Base-by-base conservation (phyloP, 2,113 vertebrate species). In the Coryphaenoides rupestris region DNA sequence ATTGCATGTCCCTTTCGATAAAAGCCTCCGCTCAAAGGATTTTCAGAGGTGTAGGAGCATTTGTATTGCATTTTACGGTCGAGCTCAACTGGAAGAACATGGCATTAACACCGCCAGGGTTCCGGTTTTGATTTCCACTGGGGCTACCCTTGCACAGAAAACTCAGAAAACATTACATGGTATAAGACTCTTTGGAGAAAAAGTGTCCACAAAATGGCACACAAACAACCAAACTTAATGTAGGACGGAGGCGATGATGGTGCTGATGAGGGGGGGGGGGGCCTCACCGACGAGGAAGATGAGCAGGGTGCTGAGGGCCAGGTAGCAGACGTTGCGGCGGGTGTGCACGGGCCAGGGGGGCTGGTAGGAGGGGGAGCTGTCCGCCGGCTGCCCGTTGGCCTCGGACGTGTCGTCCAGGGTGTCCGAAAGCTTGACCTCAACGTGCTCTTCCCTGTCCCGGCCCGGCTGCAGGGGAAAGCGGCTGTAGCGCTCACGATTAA, bases 401-500 rank as follows among this genome's bases (percentile, higher is more conserved):
- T 88, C 75, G 52, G 65, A 69, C 85, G 53, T 88, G 78, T 94
- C 94, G 2, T 94, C 95, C 0, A 91, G 87, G 9, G 58, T 85
- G 2, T 83, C 80, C 0, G 93, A 90, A 21, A 95, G 80, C 19
- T 95, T 96, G 88, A 98, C 92, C 79, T 96, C 95, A 5, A 94
- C 90, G 0, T 92, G 92, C 57, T 87, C 89, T 57, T 82, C 90
- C 47, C 93, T 90, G 0, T 92, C 91, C 15, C 93, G 94, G 0
- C 65, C 85, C 12, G 93, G 91, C 45, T 92, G 93, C 62, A 93
- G 80, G 50, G 92, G 94, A 79, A 98, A 98, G 58, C 93, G 90
- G 0, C 93, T 95, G 63, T 98, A 98, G 0, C 89, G 91, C 55
- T 93, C 90, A 0, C 89, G 88, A 24, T 89, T 85, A 7, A 94